Percentiles rank a stretch among this genome's conserved stretches.
Conservation (phyloP, 1,140 invertebrate genomes). For the Drosophila prosaltans region DNA sequence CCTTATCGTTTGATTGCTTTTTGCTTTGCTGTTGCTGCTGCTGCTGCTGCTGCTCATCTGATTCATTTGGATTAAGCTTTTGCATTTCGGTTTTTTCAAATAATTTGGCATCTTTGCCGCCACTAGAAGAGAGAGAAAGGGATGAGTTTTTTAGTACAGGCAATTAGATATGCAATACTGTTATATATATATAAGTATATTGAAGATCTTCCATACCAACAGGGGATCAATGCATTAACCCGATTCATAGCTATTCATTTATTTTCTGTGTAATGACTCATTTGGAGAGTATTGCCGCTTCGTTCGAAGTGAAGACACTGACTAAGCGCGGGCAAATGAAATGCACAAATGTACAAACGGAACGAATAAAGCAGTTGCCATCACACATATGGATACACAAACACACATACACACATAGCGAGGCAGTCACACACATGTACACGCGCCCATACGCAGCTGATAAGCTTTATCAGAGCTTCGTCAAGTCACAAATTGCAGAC, state of each 20-base stretch:
- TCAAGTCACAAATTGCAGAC: slow-evolving; percentile 10
- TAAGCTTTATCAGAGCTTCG: slow-evolving; percentile 13
- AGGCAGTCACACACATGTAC: slow-evolving; percentile 2
- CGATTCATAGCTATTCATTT: slow-evolving; percentile 47
- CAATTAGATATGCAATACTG: background rate
- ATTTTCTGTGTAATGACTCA: slow-evolving; percentile 53
- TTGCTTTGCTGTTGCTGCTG: slow-evolving; percentile 10
- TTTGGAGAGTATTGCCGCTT: slow-evolving; percentile 34
- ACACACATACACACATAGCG: slow-evolving; percentile 9
- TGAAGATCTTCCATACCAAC: slow-evolving; percentile 48
- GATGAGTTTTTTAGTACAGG: background rate
- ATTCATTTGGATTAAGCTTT: slow-evolving; percentile 49
- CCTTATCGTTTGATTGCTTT: slow-evolving; percentile 41
- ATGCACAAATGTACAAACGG: slow-evolving; percentile 37
- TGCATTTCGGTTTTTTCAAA: slow-evolving; percentile 66
- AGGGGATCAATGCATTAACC: slow-evolving; percentile 67
- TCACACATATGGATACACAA: background rate
- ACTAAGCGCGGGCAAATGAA: slow-evolving; percentile 52
- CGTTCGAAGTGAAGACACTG: slow-evolving; percentile 43
- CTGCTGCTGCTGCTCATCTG: slow-evolving; percentile 22
- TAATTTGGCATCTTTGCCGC: slow-evolving; percentile 72
- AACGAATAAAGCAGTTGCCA: slow-evolving; percentile 22
- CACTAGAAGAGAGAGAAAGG: slow-evolving; percentile 38
- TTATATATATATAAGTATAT: background rate
- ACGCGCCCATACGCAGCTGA: slow-evolving; percentile 3